Evolutionary conservation across 2,113 vertebrate species (phyloP), one percentile per base, ranked within the genome.

Genomic region (Garra rufa): DNA sequence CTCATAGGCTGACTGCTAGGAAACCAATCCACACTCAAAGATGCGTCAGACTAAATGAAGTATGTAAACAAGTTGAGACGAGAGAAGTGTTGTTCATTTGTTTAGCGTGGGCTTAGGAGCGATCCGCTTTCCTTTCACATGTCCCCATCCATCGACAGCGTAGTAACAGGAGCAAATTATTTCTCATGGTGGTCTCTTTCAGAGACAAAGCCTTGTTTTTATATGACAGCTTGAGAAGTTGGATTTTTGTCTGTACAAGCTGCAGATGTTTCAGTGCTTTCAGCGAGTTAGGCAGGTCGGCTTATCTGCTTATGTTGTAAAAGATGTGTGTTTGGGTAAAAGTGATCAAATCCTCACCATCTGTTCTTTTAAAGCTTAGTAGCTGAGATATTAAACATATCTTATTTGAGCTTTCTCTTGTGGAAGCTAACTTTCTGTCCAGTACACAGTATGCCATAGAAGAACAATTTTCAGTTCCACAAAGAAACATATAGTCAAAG

Each of bases 41-140:
- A 80, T 80, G 24, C 41, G 19, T 46, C 41, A 46, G 78, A 26
- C 15, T 46, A 67, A 14, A 48, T 67, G 59, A 65, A 80, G 61
- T 48, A 80, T 80, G 78, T 48, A 48, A 65, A 65, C 78, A 48
- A 80, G 78, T 80, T 65, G 78, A 65, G 78, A 67, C 78, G 59
- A n/a, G 77, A 80, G 26, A 50, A 34, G 24, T 67, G 65, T 80
- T 80, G 43, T 30, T 67, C 24, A 67, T 46, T 80, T 65, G 61
- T 80, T 80, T 67, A 34, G 26, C 24, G 3, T 50, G 78, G 78
- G 65, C 52, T 78, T 43, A 78, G 13, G 19, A 78, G 30, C 19
- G 17, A 24, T 63, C 24, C 17, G 1, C 78, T 46, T 65, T 80
- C 17, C 59, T 34, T 67, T 80, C 78, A 67, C 59, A 1, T 46